Percentiles rank a stretch among this genome's conserved stretches.
Evolutionary conservation across 2,888 invertebrate genomes (phyloP).

Genomic region (Ctena decussata): DNA sequence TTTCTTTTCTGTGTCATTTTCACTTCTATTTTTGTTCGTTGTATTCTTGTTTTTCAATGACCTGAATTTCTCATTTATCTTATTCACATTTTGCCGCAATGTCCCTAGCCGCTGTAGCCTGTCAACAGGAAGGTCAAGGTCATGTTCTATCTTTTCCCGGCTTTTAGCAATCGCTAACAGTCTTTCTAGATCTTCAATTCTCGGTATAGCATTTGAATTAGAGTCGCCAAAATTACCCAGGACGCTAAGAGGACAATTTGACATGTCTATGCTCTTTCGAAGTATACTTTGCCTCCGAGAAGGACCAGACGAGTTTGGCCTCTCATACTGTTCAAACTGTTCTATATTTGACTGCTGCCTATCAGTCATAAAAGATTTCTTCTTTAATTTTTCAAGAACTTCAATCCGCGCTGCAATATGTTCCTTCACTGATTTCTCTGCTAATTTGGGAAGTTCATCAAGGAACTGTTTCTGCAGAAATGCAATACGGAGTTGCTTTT

Average conservation of each 20-base stretch:
- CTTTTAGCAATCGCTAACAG: constrained; percentile 61
- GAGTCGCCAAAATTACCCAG: not conserved
- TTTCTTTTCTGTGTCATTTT: constrained; percentile 36
- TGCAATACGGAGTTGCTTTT: constrained; percentile 47
- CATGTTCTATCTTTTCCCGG: constrained; percentile 60
- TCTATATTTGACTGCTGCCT: not conserved
- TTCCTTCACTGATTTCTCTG: constrained; percentile 44
- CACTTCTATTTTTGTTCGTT: constrained; percentile 31
- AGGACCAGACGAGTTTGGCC: not conserved
- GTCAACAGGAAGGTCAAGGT: constrained; percentile 62
- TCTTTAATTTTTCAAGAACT: constrained; percentile 45
- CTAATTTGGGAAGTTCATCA: constrained; percentile 38
- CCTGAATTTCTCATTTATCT: constrained; percentile 46
- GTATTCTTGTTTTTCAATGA: constrained; percentile 36
- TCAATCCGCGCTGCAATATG: constrained; percentile 37
- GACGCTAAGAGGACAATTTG: not conserved
- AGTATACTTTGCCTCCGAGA: constrained; percentile 41
- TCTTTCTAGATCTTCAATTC: constrained; percentile 37
- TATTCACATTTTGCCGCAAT: constrained; percentile 52
- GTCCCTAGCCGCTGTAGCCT: constrained; percentile 51
- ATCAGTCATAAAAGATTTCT: not conserved
- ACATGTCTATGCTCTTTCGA: constrained; percentile 45
- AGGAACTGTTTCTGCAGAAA: constrained; percentile 51
- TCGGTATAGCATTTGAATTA: not conserved
- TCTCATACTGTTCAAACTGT: not conserved